These are phyloP conservation scores for Dipus sagitta DNA, from an alignment of 2,797 vertebrate species.

Conservation along the genomic window DNA sequence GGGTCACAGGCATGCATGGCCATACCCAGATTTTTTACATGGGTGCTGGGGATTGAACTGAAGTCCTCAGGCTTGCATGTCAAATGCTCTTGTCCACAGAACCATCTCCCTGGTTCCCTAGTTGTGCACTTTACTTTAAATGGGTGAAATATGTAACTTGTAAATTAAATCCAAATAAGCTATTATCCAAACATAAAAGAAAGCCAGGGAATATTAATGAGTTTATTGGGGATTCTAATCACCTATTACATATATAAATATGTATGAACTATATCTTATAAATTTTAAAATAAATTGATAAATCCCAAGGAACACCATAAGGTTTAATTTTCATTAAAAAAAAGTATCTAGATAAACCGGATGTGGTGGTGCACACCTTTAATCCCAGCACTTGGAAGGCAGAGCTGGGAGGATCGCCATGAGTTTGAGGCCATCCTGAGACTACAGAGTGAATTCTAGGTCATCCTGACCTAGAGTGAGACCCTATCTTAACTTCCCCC, in stretches of 20 bases:
- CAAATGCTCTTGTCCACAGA: no score
- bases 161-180: background rate
- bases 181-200: background rate
- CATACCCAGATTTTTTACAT: no score
- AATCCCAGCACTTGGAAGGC: background rate
- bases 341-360: background rate
- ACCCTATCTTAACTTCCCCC: no score
- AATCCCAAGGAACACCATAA: background rate
- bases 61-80: no score
- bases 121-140: background rate
- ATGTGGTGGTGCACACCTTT: no score
- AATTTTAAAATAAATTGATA: constrained; percentile 56
- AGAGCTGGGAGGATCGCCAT: no score
- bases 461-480: no score
- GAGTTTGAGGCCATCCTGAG: no score
- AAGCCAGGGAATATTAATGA: constrained; percentile 22
- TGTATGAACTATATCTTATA: background rate
- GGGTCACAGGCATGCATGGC: no score
- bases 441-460: no score
- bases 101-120: background rate
- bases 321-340: background rate
- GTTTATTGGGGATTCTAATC: background rate
- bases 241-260: background rate
- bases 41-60: no score
- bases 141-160: background rate